Evolutionary conservation across 2,797 vertebrate species (phyloP).

Genomic region (Falco biarmicus): DNA sequence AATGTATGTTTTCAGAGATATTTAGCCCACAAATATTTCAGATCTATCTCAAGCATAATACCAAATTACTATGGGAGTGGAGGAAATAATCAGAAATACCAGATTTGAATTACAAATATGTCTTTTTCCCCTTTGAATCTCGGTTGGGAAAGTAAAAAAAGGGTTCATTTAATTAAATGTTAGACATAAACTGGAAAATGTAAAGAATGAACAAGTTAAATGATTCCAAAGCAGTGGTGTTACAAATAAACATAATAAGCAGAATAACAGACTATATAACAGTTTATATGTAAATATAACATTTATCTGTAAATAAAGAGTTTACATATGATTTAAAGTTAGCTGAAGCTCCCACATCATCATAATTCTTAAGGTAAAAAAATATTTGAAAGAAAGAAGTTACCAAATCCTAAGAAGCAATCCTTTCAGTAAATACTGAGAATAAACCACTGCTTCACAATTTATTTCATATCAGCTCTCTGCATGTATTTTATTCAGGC

Average conservation of each 20-base stretch:
- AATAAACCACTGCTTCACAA: not conserved
- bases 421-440: not conserved
- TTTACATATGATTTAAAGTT: not conserved
- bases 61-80: not conserved
- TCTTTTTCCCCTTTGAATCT: not conserved
- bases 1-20: slow-evolving; percentile 21
- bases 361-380: not conserved
- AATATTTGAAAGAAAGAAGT: not conserved
- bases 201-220: not conserved
- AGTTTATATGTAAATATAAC: too few species aligned
- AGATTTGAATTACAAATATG: not conserved
- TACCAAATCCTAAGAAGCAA: not conserved
- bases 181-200: not conserved
- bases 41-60: not conserved
- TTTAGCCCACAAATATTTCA: slow-evolving; percentile 34
- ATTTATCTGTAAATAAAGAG: not conserved
- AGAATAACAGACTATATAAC: not conserved
- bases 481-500: not conserved
- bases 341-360: not conserved
- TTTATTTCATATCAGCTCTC: not conserved
- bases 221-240: not conserved
- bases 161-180: not conserved
- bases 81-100: not conserved
- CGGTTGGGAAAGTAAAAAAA: not conserved
- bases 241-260: not conserved